Evolutionary conservation across 2,888 invertebrate species (phyloP), one percentile per base, ranked within the genome.

Genomic region (Apodemia hepburni): DNA sequence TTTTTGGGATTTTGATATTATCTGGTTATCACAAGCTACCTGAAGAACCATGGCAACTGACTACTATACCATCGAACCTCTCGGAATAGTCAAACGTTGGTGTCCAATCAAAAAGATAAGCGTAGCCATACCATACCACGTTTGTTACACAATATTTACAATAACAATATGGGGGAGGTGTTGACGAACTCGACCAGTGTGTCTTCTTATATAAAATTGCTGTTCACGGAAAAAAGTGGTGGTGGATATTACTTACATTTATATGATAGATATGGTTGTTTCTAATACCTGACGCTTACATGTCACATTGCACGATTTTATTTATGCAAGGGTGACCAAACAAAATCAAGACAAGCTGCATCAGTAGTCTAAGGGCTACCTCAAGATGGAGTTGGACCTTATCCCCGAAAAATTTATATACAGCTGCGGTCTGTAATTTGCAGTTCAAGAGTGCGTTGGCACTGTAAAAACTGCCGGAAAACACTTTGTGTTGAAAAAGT

Each of bases 21-120:
- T 17, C 54, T 17, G 54, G 54, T 8, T 54, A 22, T 8, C 54
- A 54, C 18, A 18, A 54, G 27, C 18, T 22, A 18, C 22, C 22
- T 6, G 4, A 1, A 54, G 54, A 51, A 67, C 67, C 6, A 66
- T 67, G 65, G 58, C 49, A 18, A 61, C 62, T 4, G 66, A 62
- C 12, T 62, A 59, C n/a, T 35, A 59, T 35, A 47, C 15, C 17
- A 51, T 62, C 5, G 38, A 59, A 33, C 59, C 47, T 18, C 7
- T 62, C 3, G 59, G 59, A 18, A 59, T 18, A 12, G 59, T 62
- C 3, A 62, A 59, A 33, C 27, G 62, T 3, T 62, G 49, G 62
- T 59, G 33, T 11, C 11, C 47, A 7, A 17, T 58, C 2, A 7
- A 33, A 45, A 11, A 29, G 33, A 45, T n/a, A 62, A 47, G 18